A percentile compares a stretch with the other conserved stretches of the same genome.
These are phyloP conservation scores for Herpailurus yagouaroundi DNA, from an alignment of 2,113 vertebrate genomes.

Conservation along the genomic window DNA sequence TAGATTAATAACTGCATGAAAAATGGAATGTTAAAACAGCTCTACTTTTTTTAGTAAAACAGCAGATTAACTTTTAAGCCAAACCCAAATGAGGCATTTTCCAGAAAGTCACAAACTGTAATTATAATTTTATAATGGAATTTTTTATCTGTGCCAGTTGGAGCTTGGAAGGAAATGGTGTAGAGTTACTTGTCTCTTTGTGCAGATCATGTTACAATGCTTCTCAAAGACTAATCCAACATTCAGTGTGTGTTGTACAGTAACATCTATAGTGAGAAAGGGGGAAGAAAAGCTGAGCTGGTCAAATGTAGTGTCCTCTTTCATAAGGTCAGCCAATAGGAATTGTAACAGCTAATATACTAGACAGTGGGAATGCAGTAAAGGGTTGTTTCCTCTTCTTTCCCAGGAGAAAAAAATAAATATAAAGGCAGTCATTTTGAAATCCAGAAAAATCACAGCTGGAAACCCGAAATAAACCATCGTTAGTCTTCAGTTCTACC, in stretches of 20 bases:
- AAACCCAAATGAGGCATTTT: constrained; percentile 71
- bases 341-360: constrained; percentile 83
- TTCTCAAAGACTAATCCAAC: constrained; percentile 33
- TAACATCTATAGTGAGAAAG: constrained; percentile 79
- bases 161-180: constrained; percentile 49
- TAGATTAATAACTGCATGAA: background rate
- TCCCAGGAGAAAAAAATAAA: constrained; percentile 87
- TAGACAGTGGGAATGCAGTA: constrained; percentile 86
- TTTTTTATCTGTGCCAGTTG: constrained; percentile 62
- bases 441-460: constrained; percentile 84
- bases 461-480: constrained; percentile 78
- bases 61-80: constrained; percentile 62
- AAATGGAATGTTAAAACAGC: constrained; percentile 31
- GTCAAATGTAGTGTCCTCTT: constrained; percentile 78
- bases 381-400: constrained; percentile 82
- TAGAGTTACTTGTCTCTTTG: constrained; percentile 27
- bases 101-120: constrained; percentile 50
- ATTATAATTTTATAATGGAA: constrained; percentile 39
- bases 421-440: constrained; percentile 81
- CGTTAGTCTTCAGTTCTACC: constrained; percentile 52
- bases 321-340: constrained; percentile 83
- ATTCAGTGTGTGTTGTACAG: constrained; percentile 44
- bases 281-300: constrained; percentile 75
- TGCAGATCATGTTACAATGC: constrained; percentile 56
- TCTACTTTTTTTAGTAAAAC: constrained; percentile 46